phyloP scores from a whole-genome alignment of 2,113 vertebrate species.

The Carassius auratus region DNA sequence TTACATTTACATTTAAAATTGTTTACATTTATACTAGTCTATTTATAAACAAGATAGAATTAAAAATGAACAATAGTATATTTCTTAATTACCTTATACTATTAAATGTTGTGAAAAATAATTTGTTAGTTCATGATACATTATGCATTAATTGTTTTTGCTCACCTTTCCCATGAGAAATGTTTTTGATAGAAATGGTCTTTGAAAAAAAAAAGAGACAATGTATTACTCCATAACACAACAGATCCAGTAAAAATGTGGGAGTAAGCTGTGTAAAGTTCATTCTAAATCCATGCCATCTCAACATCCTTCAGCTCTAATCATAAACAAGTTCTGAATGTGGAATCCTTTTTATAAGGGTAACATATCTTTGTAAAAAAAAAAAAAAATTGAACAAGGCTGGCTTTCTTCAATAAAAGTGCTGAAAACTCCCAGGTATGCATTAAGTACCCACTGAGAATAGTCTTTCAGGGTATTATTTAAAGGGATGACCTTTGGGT shows the following conservation, averaged over 20 bases:
- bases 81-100: too few relatives aligned
- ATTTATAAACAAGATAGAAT: too few relatives aligned
- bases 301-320: not conserved
- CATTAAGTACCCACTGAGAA: constrained; percentile 21
- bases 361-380: constrained; percentile 16
- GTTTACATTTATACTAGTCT: not conserved
- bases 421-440: constrained; percentile 14
- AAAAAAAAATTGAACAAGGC: constrained; percentile 23
- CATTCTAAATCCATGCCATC: constrained; percentile 24
- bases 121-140: not conserved
- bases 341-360: not conserved
- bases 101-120: too few relatives aligned
- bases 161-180: not conserved
- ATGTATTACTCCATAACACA: not conserved
- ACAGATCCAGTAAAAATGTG: constrained; percentile 1
- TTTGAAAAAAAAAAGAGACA: not conserved
- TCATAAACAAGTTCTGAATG: constrained; percentile 5
- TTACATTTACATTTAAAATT: not conserved
- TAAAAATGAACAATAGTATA: too few relatives aligned
- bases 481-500: not conserved
- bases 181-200: not conserved
- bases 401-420: constrained; percentile 20
- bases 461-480: not conserved
- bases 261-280: constrained; percentile 21
- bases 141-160: not conserved